Percentiles rank a stretch among this genome's conserved stretches.
These are phyloP conservation scores for Calosoma granatense DNA, from an alignment of 1,140 invertebrate species.

Conservation along the genomic window DNA sequence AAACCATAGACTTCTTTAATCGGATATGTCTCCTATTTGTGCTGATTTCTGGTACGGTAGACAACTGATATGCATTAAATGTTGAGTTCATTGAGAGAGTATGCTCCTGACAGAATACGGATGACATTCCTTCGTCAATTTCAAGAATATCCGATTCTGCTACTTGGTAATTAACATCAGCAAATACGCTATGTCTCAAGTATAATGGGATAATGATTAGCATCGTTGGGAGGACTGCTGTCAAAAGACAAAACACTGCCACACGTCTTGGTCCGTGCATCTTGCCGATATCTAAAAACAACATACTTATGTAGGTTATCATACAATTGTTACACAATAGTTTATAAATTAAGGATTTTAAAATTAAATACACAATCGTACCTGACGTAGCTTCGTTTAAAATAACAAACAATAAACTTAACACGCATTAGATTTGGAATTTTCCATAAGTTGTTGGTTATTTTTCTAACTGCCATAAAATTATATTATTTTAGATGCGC, in stretches of 20 bases:
- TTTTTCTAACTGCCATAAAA: neutral
- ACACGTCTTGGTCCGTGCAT: conserved; percentile 67
- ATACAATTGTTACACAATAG: neutral
- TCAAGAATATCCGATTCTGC: conserved; percentile 73
- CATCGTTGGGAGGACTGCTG: conserved; percentile 56
- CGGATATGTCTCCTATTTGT: conserved; percentile 60
- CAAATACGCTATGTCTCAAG: conserved; percentile 59
- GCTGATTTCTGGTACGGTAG: conserved; percentile 54
- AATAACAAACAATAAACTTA: neutral
- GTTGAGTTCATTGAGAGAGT: conserved; percentile 63
- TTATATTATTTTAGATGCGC: neutral
- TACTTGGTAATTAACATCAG: conserved; percentile 60
- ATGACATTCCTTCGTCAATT: conserved; percentile 64
- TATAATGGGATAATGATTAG: conserved; percentile 65
- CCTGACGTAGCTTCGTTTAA: neutral
- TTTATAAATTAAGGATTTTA: no score
- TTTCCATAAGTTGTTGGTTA: neutral
- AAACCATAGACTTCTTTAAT: conserved; percentile 66
- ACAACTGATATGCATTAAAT: conserved; percentile 75
- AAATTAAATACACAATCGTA: neutral
- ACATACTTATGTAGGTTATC: conserved; percentile 20
- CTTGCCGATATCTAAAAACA: conserved; percentile 49
- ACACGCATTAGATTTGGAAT: neutral
- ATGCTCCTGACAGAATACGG: conserved; percentile 68
- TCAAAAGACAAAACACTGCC: conserved; percentile 60